Base-by-base conservation (phyloP, 2,797 vertebrate species). In the Tympanoctomys barrerae region DNA sequence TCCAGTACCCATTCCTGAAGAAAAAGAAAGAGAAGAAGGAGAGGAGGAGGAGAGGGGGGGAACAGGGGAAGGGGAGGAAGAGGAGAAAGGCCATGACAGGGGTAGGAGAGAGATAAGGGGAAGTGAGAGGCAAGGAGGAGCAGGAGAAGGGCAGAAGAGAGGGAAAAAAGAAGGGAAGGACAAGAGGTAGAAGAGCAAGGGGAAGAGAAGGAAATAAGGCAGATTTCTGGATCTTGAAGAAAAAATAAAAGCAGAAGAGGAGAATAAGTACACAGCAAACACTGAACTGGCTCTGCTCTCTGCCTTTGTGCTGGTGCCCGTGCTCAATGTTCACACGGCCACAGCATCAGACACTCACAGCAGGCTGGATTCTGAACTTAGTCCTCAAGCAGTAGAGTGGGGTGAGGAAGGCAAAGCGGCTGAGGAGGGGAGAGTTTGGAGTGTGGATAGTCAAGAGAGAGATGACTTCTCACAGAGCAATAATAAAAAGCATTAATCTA, bases 341-440 rank as follows among this genome's bases (percentile, higher is more conserved):
- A 75, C 39, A 83, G 26, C 57, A 19, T 71, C 46, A 82, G 18
- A 1, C 14, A 18, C 26, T 31, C 11, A 54, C 31, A 49, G 90
- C 3, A 11, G 14, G 64, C 80, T 13, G 66, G 16, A 16, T 42
- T 75, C 3, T 82, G 18, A 87, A 68, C 22, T 33, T 33, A 26
- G 31, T 6, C 19, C 14, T 49, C 24, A 14, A 16, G 73, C 7
- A 28, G 19, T 79, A 49, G 31, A 71, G 22, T 54, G 62, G 26
- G 1, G 10, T 80, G 14, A n/a, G 28, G 5, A 6, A 64, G 4
- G 11, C 21, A 42, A 11, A 13, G 71, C 12, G 22, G 39, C 1
- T 0, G 4, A 14, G 2, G 21, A 19, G 28, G 36, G 12, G 28
- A 52, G 13, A 31, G 21, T 24, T 0, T 16, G 24, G 26, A 7